phyloP scores from a whole-genome alignment of 2,888 invertebrate species.

The Blastobasis adustella region DNA sequence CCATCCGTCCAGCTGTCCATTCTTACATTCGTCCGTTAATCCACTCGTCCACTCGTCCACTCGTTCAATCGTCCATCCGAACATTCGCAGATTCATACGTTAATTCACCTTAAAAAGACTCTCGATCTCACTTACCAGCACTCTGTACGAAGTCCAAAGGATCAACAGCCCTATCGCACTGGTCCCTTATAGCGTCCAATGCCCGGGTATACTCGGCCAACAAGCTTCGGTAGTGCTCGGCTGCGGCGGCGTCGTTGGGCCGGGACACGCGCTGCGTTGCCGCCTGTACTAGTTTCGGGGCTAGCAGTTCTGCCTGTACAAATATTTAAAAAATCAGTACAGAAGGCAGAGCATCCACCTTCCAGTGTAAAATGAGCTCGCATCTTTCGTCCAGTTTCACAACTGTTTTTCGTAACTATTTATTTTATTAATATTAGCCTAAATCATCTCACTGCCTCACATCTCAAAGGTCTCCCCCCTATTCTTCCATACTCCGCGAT shows the following conservation, averaged over 20 bases:
- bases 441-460: too few relatives aligned
- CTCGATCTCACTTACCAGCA: constrained; percentile 76
- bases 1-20: too few relatives aligned
- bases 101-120: too few relatives aligned
- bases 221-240: constrained; percentile 93
- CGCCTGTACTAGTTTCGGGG: constrained; percentile 54
- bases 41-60: too few relatives aligned
- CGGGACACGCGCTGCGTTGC: constrained; percentile 43
- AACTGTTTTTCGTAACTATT: neutral
- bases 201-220: constrained; percentile 87
- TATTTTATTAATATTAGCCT: neutral
- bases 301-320: constrained; percentile 49
- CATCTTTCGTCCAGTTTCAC: neutral
- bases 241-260: constrained; percentile 73
- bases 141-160: constrained; percentile 95
- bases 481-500: too few relatives aligned
- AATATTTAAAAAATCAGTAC: neutral
- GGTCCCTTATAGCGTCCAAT: constrained; percentile 86
- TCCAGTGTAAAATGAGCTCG: neutral
- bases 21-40: too few relatives aligned
- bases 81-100: too few relatives aligned
- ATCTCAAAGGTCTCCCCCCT: too few relatives aligned
- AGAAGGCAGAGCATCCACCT: neutral
- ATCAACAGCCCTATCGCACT: constrained; percentile 97
- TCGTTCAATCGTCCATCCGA: too few relatives aligned